Evolutionary conservation across 2,797 vertebrate genomes (phyloP), one percentile per base, ranked within the genome.

Genomic region (Hybognathus amarus): DNA sequence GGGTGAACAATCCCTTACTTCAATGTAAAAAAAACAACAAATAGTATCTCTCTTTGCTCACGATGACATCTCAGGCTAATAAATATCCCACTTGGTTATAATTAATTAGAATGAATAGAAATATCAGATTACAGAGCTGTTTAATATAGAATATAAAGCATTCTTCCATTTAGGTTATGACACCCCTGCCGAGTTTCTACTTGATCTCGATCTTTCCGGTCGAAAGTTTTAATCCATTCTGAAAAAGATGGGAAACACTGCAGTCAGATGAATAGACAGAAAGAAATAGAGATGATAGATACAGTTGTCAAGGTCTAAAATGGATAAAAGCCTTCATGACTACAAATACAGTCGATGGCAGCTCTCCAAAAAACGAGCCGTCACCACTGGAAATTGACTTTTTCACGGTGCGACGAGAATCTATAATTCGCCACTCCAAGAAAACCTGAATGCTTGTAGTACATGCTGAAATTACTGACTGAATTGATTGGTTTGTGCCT

Each of bases 71-170:
- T 68, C 54, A 50, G 74, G 82, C 70, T 77, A 86, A 76, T 79
- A 68, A 67, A 76, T 38, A 85, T 83, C 75, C 56, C 79, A 83
- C 64, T 40, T 82, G 80, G 68, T 79, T 81, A 80, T 69, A 77
- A 86, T 69, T 38, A 70, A 85, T 86, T 82, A 80, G 81, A 85
- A 79, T 69, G 27, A 85, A 76, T 77, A 27, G 27, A 74, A 74
- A n/a, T 84, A 82, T 78, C 71, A 85, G 73, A 83, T 87, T 82
- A 84, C 18, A 68, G 83, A 59, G 52, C 61, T 12, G 50, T 85
- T 85, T 85, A 82, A 86, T 85, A 82, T 18, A 47, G 20, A 68
- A 22, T 69, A 5, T 20, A 47, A 79, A 45, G 56, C 30, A 30
- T 40, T 50, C 33, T 40, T 71, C 59, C 42, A 68, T 85, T 85